These are phyloP conservation scores for Drosophila ohnishii DNA, from an alignment of 1,140 invertebrate species.

Conservation along the genomic window DNA sequence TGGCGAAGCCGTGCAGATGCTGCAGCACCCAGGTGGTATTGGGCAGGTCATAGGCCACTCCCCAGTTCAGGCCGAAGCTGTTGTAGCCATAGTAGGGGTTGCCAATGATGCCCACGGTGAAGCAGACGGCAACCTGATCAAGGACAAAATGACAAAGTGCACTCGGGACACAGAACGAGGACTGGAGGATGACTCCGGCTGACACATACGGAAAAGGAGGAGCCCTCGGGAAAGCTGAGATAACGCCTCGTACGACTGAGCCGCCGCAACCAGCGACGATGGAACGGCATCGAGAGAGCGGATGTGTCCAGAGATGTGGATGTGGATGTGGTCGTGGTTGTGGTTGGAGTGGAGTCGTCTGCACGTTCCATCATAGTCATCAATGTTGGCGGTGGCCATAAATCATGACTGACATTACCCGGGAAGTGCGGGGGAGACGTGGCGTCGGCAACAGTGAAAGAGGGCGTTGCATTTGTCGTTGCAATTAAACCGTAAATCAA, in stretches of 20 bases:
- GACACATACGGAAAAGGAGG: conserved; percentile 77
- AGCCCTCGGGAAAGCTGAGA: conserved; percentile 83
- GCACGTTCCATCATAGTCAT: conserved; percentile 72
- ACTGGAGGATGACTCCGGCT: conserved; percentile 7
- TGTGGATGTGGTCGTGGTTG: conserved; percentile 8
- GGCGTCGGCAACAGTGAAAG: neutral
- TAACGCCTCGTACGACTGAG: conserved; percentile 76
- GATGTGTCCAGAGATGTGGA: conserved; percentile 13
- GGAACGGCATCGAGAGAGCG: conserved; percentile 20
- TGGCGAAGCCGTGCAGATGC: conserved; percentile 77
- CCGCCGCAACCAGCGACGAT: conserved; percentile 35
- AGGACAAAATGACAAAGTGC: conserved; percentile 26
- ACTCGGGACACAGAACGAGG: neutral
- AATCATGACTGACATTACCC: conserved; percentile 53
- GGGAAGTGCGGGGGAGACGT: conserved; percentile 4
- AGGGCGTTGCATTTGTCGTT: conserved; percentile 62
- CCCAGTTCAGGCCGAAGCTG: conserved; percentile 86
- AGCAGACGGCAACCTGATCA: conserved; percentile 76
- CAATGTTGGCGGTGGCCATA: conserved; percentile 61
- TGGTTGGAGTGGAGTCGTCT: conserved; percentile 23
- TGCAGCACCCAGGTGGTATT: conserved; percentile 87
- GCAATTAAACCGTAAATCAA: conserved; percentile 82
- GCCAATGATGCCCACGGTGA: conserved; percentile 79
- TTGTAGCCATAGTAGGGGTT: conserved; percentile 74
- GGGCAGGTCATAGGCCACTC: conserved; percentile 89